Base-by-base conservation (phyloP, 37 sponge, comb jelly and placozoan genomes). In the Sycon ciliatum region DNA sequence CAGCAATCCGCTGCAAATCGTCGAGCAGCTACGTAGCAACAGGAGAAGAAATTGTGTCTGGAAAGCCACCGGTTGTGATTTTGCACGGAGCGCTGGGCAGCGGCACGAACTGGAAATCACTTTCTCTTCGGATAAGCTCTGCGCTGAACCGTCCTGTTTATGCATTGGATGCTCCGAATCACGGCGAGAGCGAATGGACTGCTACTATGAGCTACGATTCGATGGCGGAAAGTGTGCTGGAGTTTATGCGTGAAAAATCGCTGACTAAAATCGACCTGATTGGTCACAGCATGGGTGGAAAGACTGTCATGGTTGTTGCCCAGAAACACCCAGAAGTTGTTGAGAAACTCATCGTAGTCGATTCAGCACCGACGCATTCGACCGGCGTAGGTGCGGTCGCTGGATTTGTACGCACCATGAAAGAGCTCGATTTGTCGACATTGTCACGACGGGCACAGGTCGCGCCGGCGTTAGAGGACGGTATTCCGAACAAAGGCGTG, bases 201-300 rank as follows among this genome's bases (percentile, higher is more conserved):
- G n/a, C 37, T 0, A 42, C 73, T 30, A 89, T 89, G 81, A 57
- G 74, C 31, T 85, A 76, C 56, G 69, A 73, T 4, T 56, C 76
- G 9, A 89, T 93, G 94, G 38, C 68, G 9, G 56, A 39, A 18
- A 90, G 89, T 58, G 37, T 70, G 3, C 63, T 80, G 33, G 29
- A 71, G 23, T 84, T 91, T 57, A 52, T 76, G 28, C 36, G 58
- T 13, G 80, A 82, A 1, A 40, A 76, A 1, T 34, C 35, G 34
- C 35, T 80, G 0, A 58, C 57, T 9, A 73, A 58, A 20, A 52
- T 74, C 13, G 31, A 63, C 46, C 67, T 89, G 56, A 36, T 89
- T 33, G 90, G 94, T 36, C 94, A 93, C 73, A 93, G 94, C 63
- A 86, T 93, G 94, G 94, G 94, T 1, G 94, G 94, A 0, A 78